Evolutionary conservation across 2,888 invertebrate genomes (phyloP), one percentile per base, ranked within the genome.

Genomic region (Auanema sp.): DNA sequence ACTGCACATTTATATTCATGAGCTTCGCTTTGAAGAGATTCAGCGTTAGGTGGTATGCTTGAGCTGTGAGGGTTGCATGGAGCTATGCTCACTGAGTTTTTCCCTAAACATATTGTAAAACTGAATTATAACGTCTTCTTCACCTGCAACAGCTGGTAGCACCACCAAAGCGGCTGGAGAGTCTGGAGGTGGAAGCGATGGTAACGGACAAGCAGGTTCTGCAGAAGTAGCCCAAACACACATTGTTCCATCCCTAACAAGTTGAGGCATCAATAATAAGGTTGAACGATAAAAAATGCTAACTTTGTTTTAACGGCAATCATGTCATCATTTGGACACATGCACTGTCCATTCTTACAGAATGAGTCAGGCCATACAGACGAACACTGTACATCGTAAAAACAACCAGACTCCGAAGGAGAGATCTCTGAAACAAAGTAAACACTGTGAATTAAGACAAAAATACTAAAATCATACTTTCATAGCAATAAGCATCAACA

Each of bases 281-380:
- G 3, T 47, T 18, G 3, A 47, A 47, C 10, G 47, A 43, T 14
- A 59, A 41, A 24, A 52, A 51, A 18, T n/a, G 21, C 43, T 42
- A 6, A 73, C 74, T 70, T 76, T 0, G 76, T 76, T 51, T 76
- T 74, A 18, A 75, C 72, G 0, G 76, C 74, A 24, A 69, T 68
- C 74, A 74, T 74, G 44, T 76, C 76, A n/a, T 71, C 71, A 11
- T 68, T 71, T 1, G 76, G 76, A 23, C 76, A 76, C 63, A 72
- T 57, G 49, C 76, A 76, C 21, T 58, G 61, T 4, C 76, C 76
- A 50, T 49, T 71, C 42, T 60, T 71, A 55, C 76, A 76, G 62
- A 71, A 74, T 4, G 76, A 66, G 47, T 72, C 71, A 0, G 76
- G 76, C 76, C 76, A 76, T 12, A 76, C 76, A n/a, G 76, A 64